phyloP scores from a whole-genome alignment of 2,113 vertebrate species.

The Manacus vitellinus region DNA sequence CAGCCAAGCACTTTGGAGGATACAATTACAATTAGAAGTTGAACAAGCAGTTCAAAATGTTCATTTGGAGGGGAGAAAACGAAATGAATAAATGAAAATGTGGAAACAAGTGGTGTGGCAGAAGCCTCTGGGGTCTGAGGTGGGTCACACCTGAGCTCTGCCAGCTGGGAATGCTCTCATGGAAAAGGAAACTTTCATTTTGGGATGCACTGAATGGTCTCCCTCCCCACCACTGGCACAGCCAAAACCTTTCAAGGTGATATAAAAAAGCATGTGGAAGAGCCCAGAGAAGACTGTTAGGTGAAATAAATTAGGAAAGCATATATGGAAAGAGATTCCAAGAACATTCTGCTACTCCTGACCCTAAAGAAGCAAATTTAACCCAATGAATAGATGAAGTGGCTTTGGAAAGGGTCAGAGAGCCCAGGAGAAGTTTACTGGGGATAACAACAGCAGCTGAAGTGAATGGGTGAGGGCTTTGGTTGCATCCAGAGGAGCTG shows the following conservation, averaged over 20 bases:
- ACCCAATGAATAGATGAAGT: rapidly evolving
- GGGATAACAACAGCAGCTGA: not conserved
- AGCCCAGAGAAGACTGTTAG: not conserved
- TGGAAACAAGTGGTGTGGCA: not conserved
- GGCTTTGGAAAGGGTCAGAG: not conserved
- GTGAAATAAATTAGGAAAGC: not conserved
- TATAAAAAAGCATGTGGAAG: rapidly evolving
- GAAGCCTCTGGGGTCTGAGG: not conserved
- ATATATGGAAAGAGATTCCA: not conserved
- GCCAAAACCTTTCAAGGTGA: not conserved
- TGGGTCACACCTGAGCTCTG: not conserved
- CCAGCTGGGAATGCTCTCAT: not conserved
- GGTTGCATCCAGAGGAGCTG: not conserved
- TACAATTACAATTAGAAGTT: not conserved
- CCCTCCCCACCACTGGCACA: not conserved
- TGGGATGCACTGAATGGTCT: not conserved
- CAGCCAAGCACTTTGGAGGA: not conserved
- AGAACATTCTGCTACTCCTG: not conserved
- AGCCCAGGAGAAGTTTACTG: not conserved
- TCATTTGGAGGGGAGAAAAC: not conserved
- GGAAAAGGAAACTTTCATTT: not conserved
- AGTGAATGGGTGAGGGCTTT: not conserved
- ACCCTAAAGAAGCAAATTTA: not conserved
- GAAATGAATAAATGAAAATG: not conserved
- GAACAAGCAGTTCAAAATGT: not conserved